These are phyloP conservation scores for Zaprionus lachaisei DNA, from an alignment of 1,140 invertebrate genomes.

Conservation along the genomic window DNA sequence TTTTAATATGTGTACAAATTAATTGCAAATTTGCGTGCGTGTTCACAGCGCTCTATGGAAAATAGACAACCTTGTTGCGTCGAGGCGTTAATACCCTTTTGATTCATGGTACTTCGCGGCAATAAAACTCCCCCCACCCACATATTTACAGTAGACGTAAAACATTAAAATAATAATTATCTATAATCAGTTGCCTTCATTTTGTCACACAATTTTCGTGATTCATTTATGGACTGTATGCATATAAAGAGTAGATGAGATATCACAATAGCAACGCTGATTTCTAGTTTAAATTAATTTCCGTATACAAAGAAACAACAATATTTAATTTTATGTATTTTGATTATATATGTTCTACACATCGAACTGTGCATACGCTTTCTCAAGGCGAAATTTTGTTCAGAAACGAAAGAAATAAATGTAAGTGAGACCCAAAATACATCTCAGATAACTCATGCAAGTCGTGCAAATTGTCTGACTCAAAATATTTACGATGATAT, in stretches of 20 bases:
- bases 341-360: conserved; percentile 15
- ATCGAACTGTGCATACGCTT: conserved; percentile 40
- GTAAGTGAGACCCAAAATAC: background rate
- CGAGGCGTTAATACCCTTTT: conserved; percentile 27
- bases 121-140: background rate
- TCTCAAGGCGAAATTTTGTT: conserved; percentile 13
- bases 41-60: conserved; percentile 21
- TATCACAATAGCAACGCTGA: background rate
- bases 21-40: conserved; percentile 53
- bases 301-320: conserved; percentile 29
- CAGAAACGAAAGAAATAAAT: conserved; percentile 9
- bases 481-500: conserved; percentile 3
- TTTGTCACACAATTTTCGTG: background rate
- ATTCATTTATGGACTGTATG: background rate
- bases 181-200: background rate
- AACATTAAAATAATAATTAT: background rate
- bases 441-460: background rate
- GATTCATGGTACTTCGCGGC: background rate
- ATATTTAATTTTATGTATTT: conserved; percentile 23
- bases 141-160: background rate
- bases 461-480: background rate
- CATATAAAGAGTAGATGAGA: background rate
- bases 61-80: background rate
- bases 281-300: conserved; percentile 35
- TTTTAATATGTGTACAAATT: conserved; percentile 51